phyloP scores from a whole-genome alignment of 2,888 invertebrate species.

The Chromoteleia sp. region DNA sequence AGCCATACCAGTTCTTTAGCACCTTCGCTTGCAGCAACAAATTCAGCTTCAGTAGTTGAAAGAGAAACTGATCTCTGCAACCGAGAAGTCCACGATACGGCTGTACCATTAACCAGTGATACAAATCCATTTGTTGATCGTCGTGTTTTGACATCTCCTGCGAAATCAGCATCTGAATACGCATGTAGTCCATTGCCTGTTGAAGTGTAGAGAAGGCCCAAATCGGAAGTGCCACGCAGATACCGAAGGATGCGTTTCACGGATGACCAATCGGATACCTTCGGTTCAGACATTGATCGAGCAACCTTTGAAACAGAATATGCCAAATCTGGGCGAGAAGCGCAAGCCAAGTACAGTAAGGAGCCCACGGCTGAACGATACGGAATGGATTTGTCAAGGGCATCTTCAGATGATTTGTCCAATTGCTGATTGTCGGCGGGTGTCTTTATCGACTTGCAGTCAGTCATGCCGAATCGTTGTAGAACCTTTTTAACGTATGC shows the following conservation, averaged over 20 bases:
- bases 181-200: constrained; percentile 9
- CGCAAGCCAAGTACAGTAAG: constrained; percentile 68
- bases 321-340: constrained; percentile 69
- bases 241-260: constrained; percentile 39
- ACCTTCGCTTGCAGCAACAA: constrained; percentile 64
- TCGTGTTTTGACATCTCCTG: constrained; percentile 29
- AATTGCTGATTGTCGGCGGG: constrained; percentile 59
- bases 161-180: constrained; percentile 36
- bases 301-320: constrained; percentile 71
- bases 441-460: constrained; percentile 62
- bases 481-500: constrained; percentile 62
- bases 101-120: constrained; percentile 16
- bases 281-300: constrained; percentile 54
- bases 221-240: constrained; percentile 22
- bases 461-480: constrained; percentile 54
- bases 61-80: constrained; percentile 61
- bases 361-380: constrained; percentile 55
- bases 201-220: constrained; percentile 28
- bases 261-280: constrained; percentile 13
- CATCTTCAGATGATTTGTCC: constrained; percentile 28
- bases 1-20: constrained; percentile 62
- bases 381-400: constrained; percentile 59
- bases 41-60: constrained; percentile 53
- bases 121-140: constrained; percentile 43
- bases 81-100: constrained; percentile 37